A percentile compares a stretch with the other conserved stretches of the same genome.
These are phyloP conservation scores for Xestia c-nigrum DNA, from an alignment of 2,888 invertebrate species.

Conservation along the genomic window DNA sequence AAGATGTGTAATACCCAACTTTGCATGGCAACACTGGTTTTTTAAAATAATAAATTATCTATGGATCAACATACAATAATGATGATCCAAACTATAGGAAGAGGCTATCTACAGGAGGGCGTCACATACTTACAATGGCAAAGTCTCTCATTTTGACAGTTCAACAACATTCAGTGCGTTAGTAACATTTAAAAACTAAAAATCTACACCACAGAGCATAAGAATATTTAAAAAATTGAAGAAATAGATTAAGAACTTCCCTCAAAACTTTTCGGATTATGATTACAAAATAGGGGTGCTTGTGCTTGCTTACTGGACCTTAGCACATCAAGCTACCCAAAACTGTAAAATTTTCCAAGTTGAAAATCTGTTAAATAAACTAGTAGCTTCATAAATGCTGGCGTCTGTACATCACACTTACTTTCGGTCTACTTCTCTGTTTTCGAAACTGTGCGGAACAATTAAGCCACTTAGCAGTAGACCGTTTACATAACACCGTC, in stretches of 20 bases:
- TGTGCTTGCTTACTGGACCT: neutral
- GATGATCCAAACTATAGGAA: neutral
- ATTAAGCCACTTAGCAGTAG: constrained; percentile 32
- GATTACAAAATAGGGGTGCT: neutral
- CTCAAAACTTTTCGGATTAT: neutral
- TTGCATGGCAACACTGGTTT: no score
- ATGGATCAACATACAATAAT: no score
- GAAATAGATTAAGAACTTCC: neutral
- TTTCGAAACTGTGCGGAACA: constrained; percentile 16
- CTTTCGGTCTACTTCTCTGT: constrained; percentile 2
- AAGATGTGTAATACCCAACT: no score
- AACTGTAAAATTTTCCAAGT: no score
- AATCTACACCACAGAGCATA: neutral
- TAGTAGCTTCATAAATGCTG: no score
- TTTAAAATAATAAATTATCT: no score
- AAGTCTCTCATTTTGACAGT: neutral
- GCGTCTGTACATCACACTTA: neutral
- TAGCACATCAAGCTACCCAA: no score
- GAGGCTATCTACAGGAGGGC: neutral
- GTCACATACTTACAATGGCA: neutral
- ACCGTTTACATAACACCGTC: constrained; percentile 53
- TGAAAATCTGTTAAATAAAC: no score
- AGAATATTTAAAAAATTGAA: neutral
- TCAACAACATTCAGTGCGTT: neutral
- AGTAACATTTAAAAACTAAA: neutral